A percentile compares a stretch with the other conserved stretches of the same genome.
These are phyloP conservation scores for Antheraea pernyi DNA, from an alignment of 1,140 invertebrate species.

Conservation along the genomic window DNA sequence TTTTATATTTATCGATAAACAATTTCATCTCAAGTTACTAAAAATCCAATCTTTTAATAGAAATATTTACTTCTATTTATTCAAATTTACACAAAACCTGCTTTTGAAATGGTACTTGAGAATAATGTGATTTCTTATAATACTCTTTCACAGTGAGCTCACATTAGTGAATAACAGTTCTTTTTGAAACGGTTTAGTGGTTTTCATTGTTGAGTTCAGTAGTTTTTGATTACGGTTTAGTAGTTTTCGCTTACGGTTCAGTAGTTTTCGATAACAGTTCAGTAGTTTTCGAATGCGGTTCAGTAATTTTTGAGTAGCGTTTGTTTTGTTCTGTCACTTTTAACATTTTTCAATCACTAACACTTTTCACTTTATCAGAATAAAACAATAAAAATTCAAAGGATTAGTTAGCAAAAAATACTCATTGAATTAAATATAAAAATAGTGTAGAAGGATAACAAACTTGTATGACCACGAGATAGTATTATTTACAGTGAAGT, in stretches of 20 bases:
- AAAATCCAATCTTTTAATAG: too few relatives aligned
- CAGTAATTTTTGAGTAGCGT: neutral
- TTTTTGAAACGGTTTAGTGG: neutral
- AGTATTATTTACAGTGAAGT: too few relatives aligned
- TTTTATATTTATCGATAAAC: too few relatives aligned
- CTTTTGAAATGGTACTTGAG: too few relatives aligned
- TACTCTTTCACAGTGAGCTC: too few relatives aligned
- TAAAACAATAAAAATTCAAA: neutral
- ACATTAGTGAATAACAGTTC: neutral
- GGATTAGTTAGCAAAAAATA: neutral
- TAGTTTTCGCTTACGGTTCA: neutral
- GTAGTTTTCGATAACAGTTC: neutral
- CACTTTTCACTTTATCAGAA: neutral
- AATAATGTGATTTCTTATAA: too few relatives aligned
- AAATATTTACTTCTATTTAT: too few relatives aligned
- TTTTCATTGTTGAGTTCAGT: neutral
- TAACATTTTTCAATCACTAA: neutral
- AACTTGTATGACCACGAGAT: too few relatives aligned
- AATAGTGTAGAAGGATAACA: too few relatives aligned
- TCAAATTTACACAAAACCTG: too few relatives aligned
- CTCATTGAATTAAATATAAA: too few relatives aligned
- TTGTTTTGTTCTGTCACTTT: neutral
- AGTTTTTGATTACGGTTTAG: neutral
- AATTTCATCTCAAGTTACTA: too few relatives aligned
- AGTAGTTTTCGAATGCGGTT: neutral